These are phyloP conservation scores for Penaeus indicus DNA, from an alignment of 1,140 invertebrate species.

Conservation along the genomic window DNA sequence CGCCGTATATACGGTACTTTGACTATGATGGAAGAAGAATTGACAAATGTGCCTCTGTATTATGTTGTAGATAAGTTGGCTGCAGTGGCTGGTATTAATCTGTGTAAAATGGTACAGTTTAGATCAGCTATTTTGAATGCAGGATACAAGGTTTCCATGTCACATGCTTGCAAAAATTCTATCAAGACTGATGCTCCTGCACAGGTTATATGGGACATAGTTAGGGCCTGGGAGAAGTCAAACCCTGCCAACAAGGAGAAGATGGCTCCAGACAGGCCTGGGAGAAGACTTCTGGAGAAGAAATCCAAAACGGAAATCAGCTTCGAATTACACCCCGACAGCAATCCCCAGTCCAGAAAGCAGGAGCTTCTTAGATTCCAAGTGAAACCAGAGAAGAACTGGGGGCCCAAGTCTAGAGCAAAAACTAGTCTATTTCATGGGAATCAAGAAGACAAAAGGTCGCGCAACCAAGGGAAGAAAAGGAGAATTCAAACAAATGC, in stretches of 20 bases:
- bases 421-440: constrained; percentile 60
- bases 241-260: constrained; percentile 73
- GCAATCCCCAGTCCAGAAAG: constrained; percentile 85
- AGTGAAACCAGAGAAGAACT: constrained; percentile 85
- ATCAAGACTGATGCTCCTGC: constrained; percentile 95
- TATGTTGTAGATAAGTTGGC: constrained; percentile 81
- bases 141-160: constrained; percentile 92
- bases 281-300: constrained; percentile 55
- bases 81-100: constrained; percentile 76
- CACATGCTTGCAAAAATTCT: constrained; percentile 89
- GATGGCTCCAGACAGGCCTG: constrained; percentile 52
- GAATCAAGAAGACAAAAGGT: constrained; percentile 58
- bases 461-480: constrained; percentile 66
- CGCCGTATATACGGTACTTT: constrained; percentile 76
- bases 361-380: constrained; percentile 85
- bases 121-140: constrained; percentile 94
- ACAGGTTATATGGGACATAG: constrained; percentile 92
- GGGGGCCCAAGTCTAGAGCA: constrained; percentile 80
- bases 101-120: constrained; percentile 74
- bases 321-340: constrained; percentile 77
- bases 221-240: constrained; percentile 83
- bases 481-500: constrained; percentile 23
- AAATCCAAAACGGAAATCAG: constrained; percentile 73
- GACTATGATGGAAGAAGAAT: constrained; percentile 79
- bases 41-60: constrained; percentile 88